Base-by-base conservation (phyloP, 1,140 invertebrate species). In the Parasteatoda tepidariorum region DNA sequence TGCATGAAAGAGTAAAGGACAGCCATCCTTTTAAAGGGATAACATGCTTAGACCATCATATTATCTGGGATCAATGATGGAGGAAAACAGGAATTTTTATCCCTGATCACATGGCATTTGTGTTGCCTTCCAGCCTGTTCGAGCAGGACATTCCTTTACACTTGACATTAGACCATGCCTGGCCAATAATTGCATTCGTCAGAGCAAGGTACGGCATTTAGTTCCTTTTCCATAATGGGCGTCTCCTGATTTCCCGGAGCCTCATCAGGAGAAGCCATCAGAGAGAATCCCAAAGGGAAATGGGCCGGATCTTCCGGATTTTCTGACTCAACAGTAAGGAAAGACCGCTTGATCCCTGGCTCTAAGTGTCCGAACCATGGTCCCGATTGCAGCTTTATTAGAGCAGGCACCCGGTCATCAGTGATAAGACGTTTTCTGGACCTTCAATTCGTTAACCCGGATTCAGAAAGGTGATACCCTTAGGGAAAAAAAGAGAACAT, bases 251-350 rank as follows among this genome's bases (percentile, higher is more conserved):
- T 82, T 82, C 57, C 78, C 38, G 30, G 15, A 24, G 78, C 54
- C 78, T 82, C 78, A 82, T 82, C 78, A 82, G 78, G 54, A 30
- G 24, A 22, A 34, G 31, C 78, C 78, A 82, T 82, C 78, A 70
- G 66, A 55, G 54, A 33, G 78, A 82, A 82, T 82, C 78, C 78
- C 78, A 13, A 55, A 31, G 78, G 78, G 67, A 82, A 82, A 70
- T 70, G 78, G 78, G 54, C 78, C 66, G 78, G 55, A 70, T 71
- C 67, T 82, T 26, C 67, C 55, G 78, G 78, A 82, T 82, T 82
- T 82, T 82, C 78, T 67, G 78, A 67, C 78, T 82, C 78, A 82
- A 82, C 78, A 82, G 78, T 82, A 82, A 82, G 78, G 78, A 82
- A 82, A 82, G 78, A 82, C 66, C 31, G 66, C 78, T 71, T 82